Percentiles rank a stretch among this genome's conserved stretches.
Conservation (phyloP, 2,797 vertebrate genomes). For the Presbytis comata region DNA sequence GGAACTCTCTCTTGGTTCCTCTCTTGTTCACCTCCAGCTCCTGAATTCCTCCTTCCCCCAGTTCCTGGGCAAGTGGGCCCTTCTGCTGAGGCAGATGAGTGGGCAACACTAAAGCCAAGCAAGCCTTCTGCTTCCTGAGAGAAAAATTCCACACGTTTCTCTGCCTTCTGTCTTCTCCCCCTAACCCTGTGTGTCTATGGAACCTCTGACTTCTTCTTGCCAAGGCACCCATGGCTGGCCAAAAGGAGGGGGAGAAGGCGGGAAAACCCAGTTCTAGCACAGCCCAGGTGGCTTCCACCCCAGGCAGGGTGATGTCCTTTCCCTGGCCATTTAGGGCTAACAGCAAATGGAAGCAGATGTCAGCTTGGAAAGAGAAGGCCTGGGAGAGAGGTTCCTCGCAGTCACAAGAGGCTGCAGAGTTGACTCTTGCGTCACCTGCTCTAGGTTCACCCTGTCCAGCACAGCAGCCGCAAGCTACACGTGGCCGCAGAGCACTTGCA, state of each 20-base stretch:
- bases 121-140: conserved; percentile 53
- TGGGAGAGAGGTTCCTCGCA: neutral
- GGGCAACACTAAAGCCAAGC: conserved; percentile 18
- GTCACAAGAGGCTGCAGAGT: neutral
- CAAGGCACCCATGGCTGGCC: neutral
- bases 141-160: conserved; percentile 63
- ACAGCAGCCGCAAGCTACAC: fast-evolving
- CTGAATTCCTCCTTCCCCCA: neutral
- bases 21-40: neutral
- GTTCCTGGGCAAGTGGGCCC: neutral
- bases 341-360: neutral
- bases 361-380: neutral
- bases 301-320: neutral
- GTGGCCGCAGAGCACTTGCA: fast-evolving
- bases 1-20: neutral
- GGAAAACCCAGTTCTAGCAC: neutral
- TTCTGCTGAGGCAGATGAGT: conserved; percentile 6
- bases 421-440: neutral
- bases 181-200: neutral
- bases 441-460: fast-evolving
- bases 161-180: conserved; percentile 50
- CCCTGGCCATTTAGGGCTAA: neutral
- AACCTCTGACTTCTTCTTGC: neutral
- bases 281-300: neutral
- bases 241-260: neutral